Evolutionary conservation across 2,797 vertebrate species (phyloP).

Genomic region (Chrysocyon brachyurus): DNA sequence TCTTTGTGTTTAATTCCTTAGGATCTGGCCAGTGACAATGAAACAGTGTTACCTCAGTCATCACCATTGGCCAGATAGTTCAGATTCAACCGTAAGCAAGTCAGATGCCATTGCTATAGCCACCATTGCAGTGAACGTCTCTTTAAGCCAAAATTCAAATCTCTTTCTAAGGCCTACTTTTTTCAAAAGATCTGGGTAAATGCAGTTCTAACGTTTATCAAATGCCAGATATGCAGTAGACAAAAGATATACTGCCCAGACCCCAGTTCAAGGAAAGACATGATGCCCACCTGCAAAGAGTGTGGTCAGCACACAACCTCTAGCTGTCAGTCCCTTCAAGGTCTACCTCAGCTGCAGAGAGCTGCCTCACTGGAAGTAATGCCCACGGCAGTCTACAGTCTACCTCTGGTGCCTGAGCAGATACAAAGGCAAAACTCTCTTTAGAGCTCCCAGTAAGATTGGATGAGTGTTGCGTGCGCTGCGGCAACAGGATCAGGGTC

Average conservation of each 20-base stretch:
- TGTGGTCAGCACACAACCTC: not conserved
- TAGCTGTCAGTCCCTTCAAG: not conserved
- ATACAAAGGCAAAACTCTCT: not conserved
- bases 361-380: not conserved
- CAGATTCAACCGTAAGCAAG: not conserved
- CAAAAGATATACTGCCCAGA: not conserved
- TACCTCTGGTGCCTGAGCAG: not conserved
- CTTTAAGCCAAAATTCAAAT: constrained; percentile 16
- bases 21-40: not conserved
- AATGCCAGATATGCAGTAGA: not conserved
- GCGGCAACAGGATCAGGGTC: too few relatives aligned
- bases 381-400: not conserved
- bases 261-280: not conserved
- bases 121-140: not conserved
- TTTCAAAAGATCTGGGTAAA: not conserved
- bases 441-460: not conserved
- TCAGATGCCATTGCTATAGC: not conserved
- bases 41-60: not conserved
- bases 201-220: not conserved
- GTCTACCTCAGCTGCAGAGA: not conserved
- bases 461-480: too few relatives aligned
- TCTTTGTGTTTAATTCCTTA: not conserved
- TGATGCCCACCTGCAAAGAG: not conserved
- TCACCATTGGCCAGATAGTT: not conserved
- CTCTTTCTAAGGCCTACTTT: not conserved